Evolutionary conservation across 2,888 invertebrate genomes (phyloP).

Genomic region (Ormyrus thymus): DNA sequence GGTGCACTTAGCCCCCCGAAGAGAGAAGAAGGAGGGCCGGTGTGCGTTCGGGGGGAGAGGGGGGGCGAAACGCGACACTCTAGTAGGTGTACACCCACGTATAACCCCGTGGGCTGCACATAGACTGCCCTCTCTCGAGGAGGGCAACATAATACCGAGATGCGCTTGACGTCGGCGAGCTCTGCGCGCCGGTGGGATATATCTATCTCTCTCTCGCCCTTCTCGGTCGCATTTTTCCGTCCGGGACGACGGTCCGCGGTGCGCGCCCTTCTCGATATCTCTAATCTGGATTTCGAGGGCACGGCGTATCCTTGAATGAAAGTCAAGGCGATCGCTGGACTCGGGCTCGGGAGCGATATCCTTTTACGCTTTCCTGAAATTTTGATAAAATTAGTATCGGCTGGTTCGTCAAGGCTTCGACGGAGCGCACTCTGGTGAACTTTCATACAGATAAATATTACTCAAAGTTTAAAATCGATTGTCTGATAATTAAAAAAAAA

Average conservation of each 20-base stretch:
- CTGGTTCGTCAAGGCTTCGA: too few relatives aligned
- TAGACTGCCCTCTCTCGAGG: background rate
- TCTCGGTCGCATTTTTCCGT: slow-evolving; percentile 23
- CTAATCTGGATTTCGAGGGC: too few relatives aligned
- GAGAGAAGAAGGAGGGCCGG: background rate
- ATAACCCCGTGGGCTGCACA: background rate
- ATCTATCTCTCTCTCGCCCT: background rate
- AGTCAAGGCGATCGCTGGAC: too few relatives aligned
- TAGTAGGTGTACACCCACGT: slow-evolving; percentile 6
- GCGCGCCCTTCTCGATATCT: too few relatives aligned
- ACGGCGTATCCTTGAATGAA: too few relatives aligned
- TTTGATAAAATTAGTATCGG: too few relatives aligned
- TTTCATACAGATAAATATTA: too few relatives aligned
- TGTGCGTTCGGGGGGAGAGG: background rate
- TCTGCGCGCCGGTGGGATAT: background rate
- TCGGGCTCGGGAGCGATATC: too few relatives aligned
- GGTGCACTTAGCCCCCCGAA: background rate
- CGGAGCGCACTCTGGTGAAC: too few relatives aligned
- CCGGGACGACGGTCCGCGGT: slow-evolving; percentile 8
- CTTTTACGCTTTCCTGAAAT: too few relatives aligned
- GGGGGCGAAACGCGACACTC: slow-evolving; percentile 28
- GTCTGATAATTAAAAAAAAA: too few relatives aligned
- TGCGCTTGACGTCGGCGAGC: slow-evolving; percentile 24
- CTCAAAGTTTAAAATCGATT: too few relatives aligned
- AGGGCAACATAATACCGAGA: slow-evolving; percentile 24